Evolutionary conservation across 37 sponge, comb jelly and placozoan species (phyloP).

Genomic region (Geodia barretti): DNA sequence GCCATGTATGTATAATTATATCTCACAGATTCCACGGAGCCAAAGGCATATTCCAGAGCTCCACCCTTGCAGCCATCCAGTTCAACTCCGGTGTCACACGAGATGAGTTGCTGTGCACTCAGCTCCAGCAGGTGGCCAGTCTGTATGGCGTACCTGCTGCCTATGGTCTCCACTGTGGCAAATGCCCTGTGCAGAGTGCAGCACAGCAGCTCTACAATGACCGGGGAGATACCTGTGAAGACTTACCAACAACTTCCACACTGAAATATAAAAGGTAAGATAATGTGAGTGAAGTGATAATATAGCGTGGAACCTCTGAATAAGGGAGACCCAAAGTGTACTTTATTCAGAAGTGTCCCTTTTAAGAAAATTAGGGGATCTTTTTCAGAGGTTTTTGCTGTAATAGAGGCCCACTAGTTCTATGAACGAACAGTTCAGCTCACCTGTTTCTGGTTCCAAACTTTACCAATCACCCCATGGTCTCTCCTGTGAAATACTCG

Average conservation of each 20-base stretch:
- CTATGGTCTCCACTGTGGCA: constrained; percentile 81
- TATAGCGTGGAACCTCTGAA: too few species aligned
- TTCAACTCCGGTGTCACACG: constrained; percentile 50
- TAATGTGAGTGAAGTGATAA: too few species aligned
- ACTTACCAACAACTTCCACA: constrained; percentile 92
- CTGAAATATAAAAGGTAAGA: constrained; percentile 3
- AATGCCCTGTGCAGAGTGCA: constrained; percentile 66
- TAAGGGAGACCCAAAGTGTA: too few species aligned
- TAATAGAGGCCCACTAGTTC: not conserved
- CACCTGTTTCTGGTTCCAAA: constrained; percentile 59
- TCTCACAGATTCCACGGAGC: constrained; percentile 14
- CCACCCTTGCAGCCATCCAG: constrained; percentile 77
- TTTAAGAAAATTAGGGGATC: too few species aligned
- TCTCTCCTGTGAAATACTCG: constrained; percentile 56
- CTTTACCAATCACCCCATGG: constrained; percentile 27
- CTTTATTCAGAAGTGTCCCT: too few species aligned
- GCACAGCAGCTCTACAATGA: not conserved
- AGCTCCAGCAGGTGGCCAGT: constrained; percentile 4
- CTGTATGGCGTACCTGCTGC: constrained; percentile 63
- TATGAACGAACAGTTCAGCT: not conserved
- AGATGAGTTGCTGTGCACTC: constrained; percentile 84
- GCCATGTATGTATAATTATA: not conserved
- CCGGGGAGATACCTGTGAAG: not conserved
- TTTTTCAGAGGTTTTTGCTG: too few species aligned
- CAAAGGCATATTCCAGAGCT: constrained; percentile 35